Evolutionary conservation across 2,888 invertebrate species (phyloP).

Genomic region (Nomada fucata): DNA sequence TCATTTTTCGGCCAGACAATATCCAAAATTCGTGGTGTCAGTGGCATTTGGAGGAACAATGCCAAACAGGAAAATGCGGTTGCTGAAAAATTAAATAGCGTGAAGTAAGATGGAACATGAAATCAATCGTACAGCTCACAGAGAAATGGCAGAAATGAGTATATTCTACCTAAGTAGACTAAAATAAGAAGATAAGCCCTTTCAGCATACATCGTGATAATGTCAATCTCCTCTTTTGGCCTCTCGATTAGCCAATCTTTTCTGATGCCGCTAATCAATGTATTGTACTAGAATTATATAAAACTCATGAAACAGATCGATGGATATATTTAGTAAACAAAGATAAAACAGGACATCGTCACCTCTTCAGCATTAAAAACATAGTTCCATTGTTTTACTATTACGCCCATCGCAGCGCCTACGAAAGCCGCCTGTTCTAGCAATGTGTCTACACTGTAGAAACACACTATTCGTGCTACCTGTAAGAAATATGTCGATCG

Average conservation of each 20-base stretch:
- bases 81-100: neutral
- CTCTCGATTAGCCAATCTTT: neutral
- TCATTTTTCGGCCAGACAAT: constrained; percentile 9
- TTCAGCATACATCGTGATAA: neutral
- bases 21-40: constrained; percentile 4
- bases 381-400: neutral
- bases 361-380: neutral
- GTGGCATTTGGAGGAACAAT: neutral
- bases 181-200: neutral
- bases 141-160: no score
- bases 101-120: no score
- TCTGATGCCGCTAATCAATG: neutral
- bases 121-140: no score
- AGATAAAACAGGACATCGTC: neutral
- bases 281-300: neutral
- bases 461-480: neutral
- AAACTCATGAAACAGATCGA: neutral
- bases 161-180: neutral
- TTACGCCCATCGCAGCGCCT: fast-evolving
- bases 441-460: neutral
- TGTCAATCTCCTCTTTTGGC: neutral
- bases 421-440: neutral
- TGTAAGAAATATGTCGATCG: neutral
- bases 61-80: neutral
- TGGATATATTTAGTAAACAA: neutral